Evolutionary conservation across 2,888 invertebrate species (phyloP).

Genomic region (Drosophila colorata): DNA sequence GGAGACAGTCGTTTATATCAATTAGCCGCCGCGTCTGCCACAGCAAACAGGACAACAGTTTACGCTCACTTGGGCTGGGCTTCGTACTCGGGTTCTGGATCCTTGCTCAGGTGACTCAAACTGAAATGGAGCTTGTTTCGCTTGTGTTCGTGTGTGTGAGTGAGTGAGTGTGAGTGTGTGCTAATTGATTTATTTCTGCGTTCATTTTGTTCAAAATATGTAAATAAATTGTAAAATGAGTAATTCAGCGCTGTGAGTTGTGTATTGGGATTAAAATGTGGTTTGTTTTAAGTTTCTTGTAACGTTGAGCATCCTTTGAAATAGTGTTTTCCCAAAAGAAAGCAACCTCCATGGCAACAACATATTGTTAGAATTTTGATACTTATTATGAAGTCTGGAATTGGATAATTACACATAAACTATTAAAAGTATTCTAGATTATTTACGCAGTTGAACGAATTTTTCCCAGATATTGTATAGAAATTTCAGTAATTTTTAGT

Average conservation of each 20-base stretch:
- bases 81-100: not conserved
- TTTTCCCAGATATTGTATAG: too few relatives aligned
- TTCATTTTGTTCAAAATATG: slow-evolving; percentile 34
- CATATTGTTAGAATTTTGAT: not conserved
- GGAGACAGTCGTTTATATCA: slow-evolving; percentile 79
- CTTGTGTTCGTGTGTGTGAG: not conserved
- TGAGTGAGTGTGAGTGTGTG: slow-evolving; percentile 13
- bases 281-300: not conserved
- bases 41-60: slow-evolving; percentile 52
- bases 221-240: slow-evolving; percentile 38
- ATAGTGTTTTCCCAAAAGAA: too few relatives aligned
- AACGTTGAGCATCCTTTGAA: not conserved
- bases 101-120: slow-evolving; percentile 37
- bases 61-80: slow-evolving; percentile 10
- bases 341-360: not conserved
- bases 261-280: slow-evolving; percentile 8
- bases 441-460: too few relatives aligned
- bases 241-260: slow-evolving; percentile 16
- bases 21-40: slow-evolving; percentile 66
- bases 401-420: too few relatives aligned
- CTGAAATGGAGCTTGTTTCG: slow-evolving; percentile 11
- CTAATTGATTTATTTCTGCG: slow-evolving; percentile 61
- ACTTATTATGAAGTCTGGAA: too few relatives aligned
- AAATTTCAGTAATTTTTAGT: too few relatives aligned
- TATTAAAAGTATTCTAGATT: too few relatives aligned